phyloP scores from a whole-genome alignment of 2,888 invertebrate genomes.

The Agriopis leucophaearia region DNA sequence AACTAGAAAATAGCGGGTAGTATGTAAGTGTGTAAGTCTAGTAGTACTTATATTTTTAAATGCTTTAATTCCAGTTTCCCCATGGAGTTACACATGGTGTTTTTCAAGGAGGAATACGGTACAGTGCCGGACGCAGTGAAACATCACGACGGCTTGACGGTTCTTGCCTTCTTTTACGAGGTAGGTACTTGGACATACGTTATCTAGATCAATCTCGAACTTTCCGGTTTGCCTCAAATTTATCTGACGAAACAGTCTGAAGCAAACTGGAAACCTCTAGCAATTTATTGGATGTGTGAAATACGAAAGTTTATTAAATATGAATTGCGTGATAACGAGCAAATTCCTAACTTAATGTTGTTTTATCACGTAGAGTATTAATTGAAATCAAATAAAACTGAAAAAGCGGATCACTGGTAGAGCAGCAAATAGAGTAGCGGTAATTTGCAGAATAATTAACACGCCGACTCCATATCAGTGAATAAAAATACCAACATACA shows the following conservation, averaged over 20 bases:
- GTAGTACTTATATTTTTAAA: not conserved
- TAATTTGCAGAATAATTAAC: too few relatives aligned
- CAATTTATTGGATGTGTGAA: not conserved
- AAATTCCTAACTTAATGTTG: not conserved
- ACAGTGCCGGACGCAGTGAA: conserved; percentile 87
- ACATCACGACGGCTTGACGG: conserved; percentile 91
- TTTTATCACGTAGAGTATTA: conserved; percentile 12
- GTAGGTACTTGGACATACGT: conserved; percentile 72
- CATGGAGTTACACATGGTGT: conserved; percentile 92
- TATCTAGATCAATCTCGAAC: too few relatives aligned
- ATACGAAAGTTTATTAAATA: conserved; percentile 2
- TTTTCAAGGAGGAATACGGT: conserved; percentile 89
- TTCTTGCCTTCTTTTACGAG: conserved; percentile 92
- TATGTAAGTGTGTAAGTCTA: too few relatives aligned
- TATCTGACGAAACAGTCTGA: not conserved
- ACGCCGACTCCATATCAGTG: too few relatives aligned
- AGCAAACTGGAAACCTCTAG: not conserved
- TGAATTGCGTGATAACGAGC: conserved; percentile 18
- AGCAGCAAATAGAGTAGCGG: too few relatives aligned
- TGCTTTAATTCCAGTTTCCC: conserved; percentile 84
- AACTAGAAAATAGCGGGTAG: too few relatives aligned
- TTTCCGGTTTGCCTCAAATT: too few relatives aligned
- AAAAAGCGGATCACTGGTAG: not conserved
- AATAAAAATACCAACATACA: too few relatives aligned
- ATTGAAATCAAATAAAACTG: conserved; percentile 2